Base-by-base conservation (phyloP, 2,888 invertebrate species). In the Hemithea aestivaria region DNA sequence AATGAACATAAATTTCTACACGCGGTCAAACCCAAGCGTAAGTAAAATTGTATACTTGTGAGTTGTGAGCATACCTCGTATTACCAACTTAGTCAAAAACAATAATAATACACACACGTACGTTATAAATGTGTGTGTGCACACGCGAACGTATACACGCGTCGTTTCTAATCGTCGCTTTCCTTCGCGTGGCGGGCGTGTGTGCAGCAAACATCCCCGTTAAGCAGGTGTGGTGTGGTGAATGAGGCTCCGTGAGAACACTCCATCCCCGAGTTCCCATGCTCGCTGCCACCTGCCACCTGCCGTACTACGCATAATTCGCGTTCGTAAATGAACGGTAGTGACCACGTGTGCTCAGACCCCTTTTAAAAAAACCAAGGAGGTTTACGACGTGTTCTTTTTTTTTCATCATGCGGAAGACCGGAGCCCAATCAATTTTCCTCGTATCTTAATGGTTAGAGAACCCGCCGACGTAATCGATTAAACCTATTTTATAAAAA, bases 311-410 rank as follows among this genome's bases (percentile, higher is more conserved):
- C 85, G 84, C 85, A 84, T 87, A 83, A 85, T 85, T 84, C 83
- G 84, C 83, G 77, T 77, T 77, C 81, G 83, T 84, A 85, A 85
- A 82, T 82, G 85, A 84, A 85, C 85, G 85, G 87, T 87, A 85
- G 83, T 87, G 85, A 82, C 85, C 87, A 87, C 87, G 87, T 87
- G 84, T 79, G 72, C 66, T 62, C 66, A 62, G 64, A 76, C 77
- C 78, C n/a, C n/a, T n/a, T n/a, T n/a, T n/a, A n/a, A n/a, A n/a
- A n/a, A n/a, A n/a, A n/a, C n/a, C n/a, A n/a, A n/a, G n/a, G n/a
- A n/a, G n/a, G n/a, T n/a, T n/a, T n/a, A n/a, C n/a, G n/a, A n/a
- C n/a, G n/a, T n/a, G n/a, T n/a, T n/a, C n/a, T n/a, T n/a, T n/a
- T 82, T 82, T 79, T 72, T 67, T 69, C 63, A 35, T 6, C 33